Percentiles rank a stretch among this genome's conserved stretches.
phyloP scores from a whole-genome alignment of 2,113 vertebrate species.

The Tetrax tetrax region DNA sequence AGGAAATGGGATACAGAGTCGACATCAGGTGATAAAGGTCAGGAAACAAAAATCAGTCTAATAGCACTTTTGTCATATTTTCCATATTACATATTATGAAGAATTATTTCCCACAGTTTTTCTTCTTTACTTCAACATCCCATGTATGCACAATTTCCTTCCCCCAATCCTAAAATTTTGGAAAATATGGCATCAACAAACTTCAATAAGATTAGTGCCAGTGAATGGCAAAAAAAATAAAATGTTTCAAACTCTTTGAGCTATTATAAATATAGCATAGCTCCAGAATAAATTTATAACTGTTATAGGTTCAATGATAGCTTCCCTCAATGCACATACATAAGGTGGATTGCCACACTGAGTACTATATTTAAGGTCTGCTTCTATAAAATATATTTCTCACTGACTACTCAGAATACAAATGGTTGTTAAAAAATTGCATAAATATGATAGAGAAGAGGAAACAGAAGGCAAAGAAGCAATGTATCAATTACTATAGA shows the following conservation, averaged over 20 bases:
- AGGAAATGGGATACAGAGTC: constrained; percentile 24
- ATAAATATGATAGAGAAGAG: background rate
- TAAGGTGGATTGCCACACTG: background rate
- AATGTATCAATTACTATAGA: background rate
- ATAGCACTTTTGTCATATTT: constrained; percentile 18
- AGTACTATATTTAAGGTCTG: background rate
- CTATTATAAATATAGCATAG: background rate
- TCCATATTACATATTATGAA: constrained; percentile 1
- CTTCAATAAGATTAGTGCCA: background rate
- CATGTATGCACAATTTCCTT: background rate
- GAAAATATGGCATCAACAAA: background rate
- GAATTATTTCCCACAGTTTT: constrained; percentile 20
- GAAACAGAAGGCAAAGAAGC: background rate
- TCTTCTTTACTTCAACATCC: background rate
- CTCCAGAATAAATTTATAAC: background rate
- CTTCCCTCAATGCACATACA: background rate
- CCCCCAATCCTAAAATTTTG: background rate
- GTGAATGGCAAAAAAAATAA: background rate
- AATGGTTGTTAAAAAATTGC: background rate
- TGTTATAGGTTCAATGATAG: background rate
- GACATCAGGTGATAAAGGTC: background rate
- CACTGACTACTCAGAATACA: background rate
- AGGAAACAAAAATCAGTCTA: constrained; percentile 32
- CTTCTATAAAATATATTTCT: background rate
- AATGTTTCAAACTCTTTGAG: background rate